phyloP scores from a whole-genome alignment of 2,888 invertebrate species.

The Drosophila barbarae region DNA sequence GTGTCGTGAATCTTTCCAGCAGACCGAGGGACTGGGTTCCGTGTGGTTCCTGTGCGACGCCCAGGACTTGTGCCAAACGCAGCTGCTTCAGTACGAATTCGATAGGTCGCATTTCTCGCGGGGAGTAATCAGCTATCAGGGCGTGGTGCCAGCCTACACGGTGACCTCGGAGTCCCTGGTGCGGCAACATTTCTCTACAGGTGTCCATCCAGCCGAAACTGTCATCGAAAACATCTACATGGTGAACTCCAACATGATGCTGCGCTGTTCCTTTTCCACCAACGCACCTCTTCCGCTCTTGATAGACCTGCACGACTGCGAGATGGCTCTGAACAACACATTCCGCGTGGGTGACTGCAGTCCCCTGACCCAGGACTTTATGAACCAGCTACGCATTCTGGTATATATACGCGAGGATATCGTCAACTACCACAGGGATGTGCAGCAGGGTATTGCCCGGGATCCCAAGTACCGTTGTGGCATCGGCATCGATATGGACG shows the following conservation, averaged over 20 bases:
- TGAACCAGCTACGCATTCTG: conserved; percentile 76
- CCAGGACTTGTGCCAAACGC: conserved; percentile 81
- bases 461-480: conserved; percentile 76
- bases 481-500: conserved; percentile 73
- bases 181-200: conserved; percentile 60
- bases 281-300: conserved; percentile 59
- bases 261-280: conserved; percentile 74
- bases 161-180: conserved; percentile 66
- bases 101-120: conserved; percentile 61
- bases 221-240: conserved; percentile 74
- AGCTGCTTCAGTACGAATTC: conserved; percentile 73
- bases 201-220: conserved; percentile 51
- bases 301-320: conserved; percentile 71
- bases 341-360: conserved; percentile 68
- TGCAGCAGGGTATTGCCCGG: conserved; percentile 39
- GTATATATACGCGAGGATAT: conserved; percentile 77
- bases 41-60: conserved; percentile 84
- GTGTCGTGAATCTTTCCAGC: conserved; percentile 66
- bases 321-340: conserved; percentile 73
- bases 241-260: conserved; percentile 67
- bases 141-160: conserved; percentile 58
- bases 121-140: conserved; percentile 72
- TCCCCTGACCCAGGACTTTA: conserved; percentile 71
- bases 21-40: conserved; percentile 69
- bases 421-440: conserved; percentile 64